Evolutionary conservation across 1,140 invertebrate species (phyloP), one percentile per base, ranked within the genome.

Genomic region (Fopius arisanus): DNA sequence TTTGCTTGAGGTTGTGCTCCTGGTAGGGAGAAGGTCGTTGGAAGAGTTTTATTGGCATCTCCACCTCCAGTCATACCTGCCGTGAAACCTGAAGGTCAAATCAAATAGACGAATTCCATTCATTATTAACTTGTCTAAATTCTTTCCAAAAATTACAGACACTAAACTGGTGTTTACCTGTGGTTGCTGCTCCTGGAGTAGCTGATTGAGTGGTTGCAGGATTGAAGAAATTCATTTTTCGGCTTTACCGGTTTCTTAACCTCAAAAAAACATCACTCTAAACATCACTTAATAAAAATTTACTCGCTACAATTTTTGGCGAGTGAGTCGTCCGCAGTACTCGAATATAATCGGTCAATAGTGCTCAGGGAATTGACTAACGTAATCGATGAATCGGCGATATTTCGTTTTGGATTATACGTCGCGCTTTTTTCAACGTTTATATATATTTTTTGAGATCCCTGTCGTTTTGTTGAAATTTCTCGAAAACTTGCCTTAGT

Each of bases 1-100:
- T 78, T 79, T 19, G 16, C 73, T 33, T 77, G 75, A 3, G 12
- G 16, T 0, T 73, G 65, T 1, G 71, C 67, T 21, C 48, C 10
- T 7, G 66, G n/a, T 14, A 74, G 6, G 0, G 73, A 43, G 48
- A 81, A 79, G 0, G 72, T 72, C 3, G 70, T 31, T 5, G 65
- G 10, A 19, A 51, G 2, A 3, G 67, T 41, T 73, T 80, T 80
- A 21, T 51, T 67, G 14, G 78, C 78, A 72, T 80, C 79, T 54
- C 79, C 77, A 16, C 78, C 77, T 1, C 77, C 78, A 10, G 19
- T 29, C 0, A 63, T 41, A n/a, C 77, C 75, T 31, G 73, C 75
- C 4, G 76, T 63, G 10, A 73, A 75, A 37, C 68, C 69, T 72
- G 62, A 5, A 28, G 70, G 7, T 51, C n/a, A 19, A 5, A 12